Conservation (phyloP, 2,888 invertebrate species). For the Tiliacea citrago region DNA sequence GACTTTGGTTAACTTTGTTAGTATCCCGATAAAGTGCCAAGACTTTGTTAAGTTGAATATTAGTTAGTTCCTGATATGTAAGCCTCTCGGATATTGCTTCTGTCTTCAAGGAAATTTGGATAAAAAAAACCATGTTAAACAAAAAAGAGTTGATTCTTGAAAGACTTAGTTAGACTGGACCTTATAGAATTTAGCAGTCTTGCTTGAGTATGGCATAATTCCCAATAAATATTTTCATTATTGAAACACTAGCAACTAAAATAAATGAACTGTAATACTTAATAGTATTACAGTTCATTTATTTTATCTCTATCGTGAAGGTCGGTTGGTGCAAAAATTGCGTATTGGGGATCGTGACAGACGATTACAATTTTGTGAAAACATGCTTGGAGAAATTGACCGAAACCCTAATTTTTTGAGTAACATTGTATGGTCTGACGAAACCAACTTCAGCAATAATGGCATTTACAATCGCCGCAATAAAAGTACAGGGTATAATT, state of each 20-base stretch:
- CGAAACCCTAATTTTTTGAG: too few species aligned
- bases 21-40: conserved; percentile 41
- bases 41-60: conserved; percentile 26
- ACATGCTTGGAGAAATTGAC: too few species aligned
- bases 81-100: background rate
- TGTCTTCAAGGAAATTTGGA: background rate
- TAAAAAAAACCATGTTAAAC: background rate
- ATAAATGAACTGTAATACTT: background rate
- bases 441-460: too few species aligned
- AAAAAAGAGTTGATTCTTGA: background rate
- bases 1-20: conserved; percentile 52
- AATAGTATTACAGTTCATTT: too few species aligned
- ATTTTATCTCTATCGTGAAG: too few species aligned
- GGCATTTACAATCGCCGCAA: too few species aligned
- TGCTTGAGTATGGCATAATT: background rate
- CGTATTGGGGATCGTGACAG: too few species aligned
- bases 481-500: too few species aligned
- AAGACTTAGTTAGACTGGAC: background rate
- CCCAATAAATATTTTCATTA: fast-evolving
- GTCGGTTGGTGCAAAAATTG: too few species aligned
- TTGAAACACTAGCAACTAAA: background rate
- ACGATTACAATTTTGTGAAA: too few species aligned
- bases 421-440: too few species aligned
- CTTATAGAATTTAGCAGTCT: background rate
- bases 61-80: conserved; percentile 32